phyloP scores from a whole-genome alignment of 2,797 vertebrate species.

The Apodemus agrarius region DNA sequence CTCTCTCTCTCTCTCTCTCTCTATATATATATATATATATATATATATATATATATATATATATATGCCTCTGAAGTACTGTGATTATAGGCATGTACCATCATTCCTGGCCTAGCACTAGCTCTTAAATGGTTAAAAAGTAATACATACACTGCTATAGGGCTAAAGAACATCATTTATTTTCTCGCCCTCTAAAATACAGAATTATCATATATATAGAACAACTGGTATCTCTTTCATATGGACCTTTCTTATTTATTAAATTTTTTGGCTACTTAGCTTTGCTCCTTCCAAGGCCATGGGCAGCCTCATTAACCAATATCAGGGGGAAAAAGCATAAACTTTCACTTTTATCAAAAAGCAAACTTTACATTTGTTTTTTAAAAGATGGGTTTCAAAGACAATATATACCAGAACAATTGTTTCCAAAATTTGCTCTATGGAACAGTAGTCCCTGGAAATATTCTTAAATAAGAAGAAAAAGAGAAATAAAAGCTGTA shows the following conservation, averaged over 20 bases:
- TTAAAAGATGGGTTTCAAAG: constrained; percentile 34
- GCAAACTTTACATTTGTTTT: background rate
- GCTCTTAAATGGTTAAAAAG: background rate
- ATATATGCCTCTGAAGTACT: background rate
- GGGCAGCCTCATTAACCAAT: constrained; percentile 39
- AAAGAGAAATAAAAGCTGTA: background rate
- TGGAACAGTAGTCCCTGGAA: background rate
- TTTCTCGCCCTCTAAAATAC: constrained; percentile 36
- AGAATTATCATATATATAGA: constrained; percentile 48
- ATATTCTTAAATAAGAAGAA: constrained; percentile 26
- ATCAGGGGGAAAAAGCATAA: background rate
- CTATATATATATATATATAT: no score
- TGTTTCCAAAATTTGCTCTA: constrained; percentile 36
- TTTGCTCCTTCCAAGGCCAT: constrained; percentile 29
- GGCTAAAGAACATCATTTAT: constrained; percentile 28
- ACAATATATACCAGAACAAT: constrained; percentile 30
- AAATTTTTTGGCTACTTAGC: constrained; percentile 17
- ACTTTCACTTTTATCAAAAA: constrained; percentile 48
- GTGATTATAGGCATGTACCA: background rate
- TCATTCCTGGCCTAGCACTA: background rate
- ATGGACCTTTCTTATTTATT: constrained; percentile 18
- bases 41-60: no score
- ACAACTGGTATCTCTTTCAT: constrained; percentile 31
- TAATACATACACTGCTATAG: background rate
- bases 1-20: no score